These are phyloP conservation scores for Eumacrocentrus americanus DNA, from an alignment of 2,888 invertebrate genomes.

Conservation along the genomic window DNA sequence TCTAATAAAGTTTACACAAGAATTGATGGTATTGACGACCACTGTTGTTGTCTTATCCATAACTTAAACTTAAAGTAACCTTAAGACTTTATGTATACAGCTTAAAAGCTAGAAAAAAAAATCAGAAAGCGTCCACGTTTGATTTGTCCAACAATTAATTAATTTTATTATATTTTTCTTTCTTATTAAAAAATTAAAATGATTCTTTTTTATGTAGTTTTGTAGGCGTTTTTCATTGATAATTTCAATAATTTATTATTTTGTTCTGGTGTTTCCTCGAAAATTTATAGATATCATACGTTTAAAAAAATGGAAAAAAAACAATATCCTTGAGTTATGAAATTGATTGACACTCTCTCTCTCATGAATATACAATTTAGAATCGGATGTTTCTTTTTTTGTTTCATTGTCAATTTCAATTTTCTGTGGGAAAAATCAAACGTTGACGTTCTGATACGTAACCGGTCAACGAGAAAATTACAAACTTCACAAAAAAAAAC, in stretches of 20 bases:
- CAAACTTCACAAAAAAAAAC: conserved; percentile 4
- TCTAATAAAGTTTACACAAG: conserved; percentile 9
- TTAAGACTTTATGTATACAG: conserved; percentile 9
- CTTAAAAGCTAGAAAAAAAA: conserved; percentile 13
- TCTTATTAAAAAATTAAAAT: no score
- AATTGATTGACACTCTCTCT: background rate
- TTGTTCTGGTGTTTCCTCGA: no score
- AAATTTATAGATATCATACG: background rate
- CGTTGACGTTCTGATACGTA: background rate
- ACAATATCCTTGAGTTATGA: background rate
- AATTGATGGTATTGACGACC: conserved; percentile 22
- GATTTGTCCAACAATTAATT: conserved; percentile 3
- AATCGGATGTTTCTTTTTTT: no score
- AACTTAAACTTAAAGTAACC: conserved; percentile 18
- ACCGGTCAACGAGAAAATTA: conserved; percentile 3
- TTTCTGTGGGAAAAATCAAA: conserved; percentile 12
- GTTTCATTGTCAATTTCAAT: background rate
- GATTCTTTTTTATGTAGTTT: no score
- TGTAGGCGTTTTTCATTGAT: no score
- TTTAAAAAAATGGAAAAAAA: background rate
- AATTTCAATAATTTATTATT: no score
- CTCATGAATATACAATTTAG: conserved; percentile 1
- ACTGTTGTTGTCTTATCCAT: conserved; percentile 24
- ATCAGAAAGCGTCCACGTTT: conserved; percentile 10
- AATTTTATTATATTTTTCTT: background rate